Base-by-base conservation (phyloP, 2,888 invertebrate species). In the Bimastos eiseni region DNA sequence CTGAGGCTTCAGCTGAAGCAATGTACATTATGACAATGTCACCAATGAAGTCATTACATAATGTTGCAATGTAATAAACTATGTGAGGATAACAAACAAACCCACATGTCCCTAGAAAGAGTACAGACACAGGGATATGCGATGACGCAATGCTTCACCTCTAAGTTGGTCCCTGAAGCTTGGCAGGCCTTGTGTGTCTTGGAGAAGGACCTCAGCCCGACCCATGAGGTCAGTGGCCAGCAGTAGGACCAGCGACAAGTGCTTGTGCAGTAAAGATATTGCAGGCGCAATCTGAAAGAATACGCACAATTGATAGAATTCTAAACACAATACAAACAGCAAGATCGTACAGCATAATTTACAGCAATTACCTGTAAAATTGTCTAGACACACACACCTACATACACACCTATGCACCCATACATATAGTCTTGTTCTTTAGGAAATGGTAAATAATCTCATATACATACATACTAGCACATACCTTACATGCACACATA, bases 201-300 rank as follows among this genome's bases (percentile, higher is more conserved):
- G 83, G 88, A 92, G 90, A 34, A 92, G 36, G 37, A 36, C 38
- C 30, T 86, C 90, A 38, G 91, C 90, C 33, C 93, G 92, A 33
- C 91, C 91, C 30, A 94, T 91, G 37, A 94, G 93, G 83, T 94
- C 94, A 36, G 93, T 93, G 91, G 94, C 93, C 86, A 94, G 93
- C 1, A 94, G 94, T 38, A 95, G 92, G 93, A 95, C 93, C 83
- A 95, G 92, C 15, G 93, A 93, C 86, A 95, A 93, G 92, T 95
- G 95, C 33, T 94, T 94, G 91, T 95, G 94, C 49, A 95, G 92
- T 37, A 95, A 93, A 24, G 91, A 91, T 70, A 94, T 92, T 70
- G 93, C 93, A 90, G 95, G 95, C 92, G 95, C 95, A 49, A 96
- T 93, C 91, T 95, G 93, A 92, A 95, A 89, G 19, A 36, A 38